These are phyloP conservation scores for Pseudonaja textilis DNA, from an alignment of 2,113 vertebrate species.

Conservation along the genomic window DNA sequence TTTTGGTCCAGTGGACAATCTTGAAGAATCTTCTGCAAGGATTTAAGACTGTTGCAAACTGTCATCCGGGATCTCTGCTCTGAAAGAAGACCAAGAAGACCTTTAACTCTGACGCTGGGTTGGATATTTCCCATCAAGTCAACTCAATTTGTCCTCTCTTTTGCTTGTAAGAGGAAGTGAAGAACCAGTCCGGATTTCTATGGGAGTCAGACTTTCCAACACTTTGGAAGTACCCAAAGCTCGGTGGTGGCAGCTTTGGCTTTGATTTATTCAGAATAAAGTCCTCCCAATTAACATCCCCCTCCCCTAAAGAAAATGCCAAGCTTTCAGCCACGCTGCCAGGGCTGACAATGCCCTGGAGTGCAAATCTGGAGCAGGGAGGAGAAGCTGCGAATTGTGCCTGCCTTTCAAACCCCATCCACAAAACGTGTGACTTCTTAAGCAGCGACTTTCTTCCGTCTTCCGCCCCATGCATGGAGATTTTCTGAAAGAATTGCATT, in stretches of 20 bases:
- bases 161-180: constrained; percentile 68
- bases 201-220: constrained; percentile 5
- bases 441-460: constrained; percentile 55
- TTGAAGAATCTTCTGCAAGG: constrained; percentile 46
- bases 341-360: constrained; percentile 43
- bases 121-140: constrained; percentile 61
- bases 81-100: constrained; percentile 34
- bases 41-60: constrained; percentile 17
- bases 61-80: constrained; percentile 32
- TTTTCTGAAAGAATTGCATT: constrained; percentile 62
- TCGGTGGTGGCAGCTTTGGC: constrained; percentile 41
- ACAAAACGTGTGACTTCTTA: constrained; percentile 64
- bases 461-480: constrained; percentile 36
- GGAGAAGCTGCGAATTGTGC: background rate
- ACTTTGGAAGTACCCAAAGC: constrained; percentile 42
- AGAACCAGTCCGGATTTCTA: constrained; percentile 56
- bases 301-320: constrained; percentile 66
- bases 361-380: constrained; percentile 41
- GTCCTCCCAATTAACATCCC: constrained; percentile 66
- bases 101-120: constrained; percentile 63
- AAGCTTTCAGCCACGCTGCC: constrained; percentile 21
- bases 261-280: constrained; percentile 71
- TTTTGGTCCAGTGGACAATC: background rate
- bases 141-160: constrained; percentile 67
- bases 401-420: constrained; percentile 24